phyloP scores from a whole-genome alignment of 2,888 invertebrate genomes.

The Harpalus rubripes region DNA sequence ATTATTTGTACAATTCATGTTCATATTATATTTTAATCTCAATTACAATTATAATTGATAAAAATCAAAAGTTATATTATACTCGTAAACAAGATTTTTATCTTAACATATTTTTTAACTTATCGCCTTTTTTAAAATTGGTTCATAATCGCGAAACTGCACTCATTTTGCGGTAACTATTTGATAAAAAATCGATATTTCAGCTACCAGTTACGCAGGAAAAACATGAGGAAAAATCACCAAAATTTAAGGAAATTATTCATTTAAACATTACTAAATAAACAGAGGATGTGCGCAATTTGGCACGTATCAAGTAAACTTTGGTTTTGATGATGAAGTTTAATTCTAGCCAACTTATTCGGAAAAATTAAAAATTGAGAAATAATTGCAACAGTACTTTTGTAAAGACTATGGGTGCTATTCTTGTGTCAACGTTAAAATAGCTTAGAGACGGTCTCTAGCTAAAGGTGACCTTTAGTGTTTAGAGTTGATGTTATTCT shows the following conservation, averaged over 20 bases:
- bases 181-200: neutral
- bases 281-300: conserved; percentile 26
- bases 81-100: neutral
- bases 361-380: neutral
- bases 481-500: no score
- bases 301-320: conserved; percentile 22
- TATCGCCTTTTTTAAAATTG: no score
- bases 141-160: neutral
- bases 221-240: neutral
- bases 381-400: conserved; percentile 19
- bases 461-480: no score
- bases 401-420: no score
- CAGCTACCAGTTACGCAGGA: no score
- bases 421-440: no score
- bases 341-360: neutral
- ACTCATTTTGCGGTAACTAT: neutral
- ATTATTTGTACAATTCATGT: neutral
- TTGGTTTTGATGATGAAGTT: conserved; percentile 8
- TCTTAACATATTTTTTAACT: neutral
- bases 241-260: neutral
- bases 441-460: no score
- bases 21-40: no score
- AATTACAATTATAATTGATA: neutral
- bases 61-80: neutral
- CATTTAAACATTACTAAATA: neutral